Base-by-base conservation (phyloP, 2,888 invertebrate genomes). In the Drosophila longiperda region DNA sequence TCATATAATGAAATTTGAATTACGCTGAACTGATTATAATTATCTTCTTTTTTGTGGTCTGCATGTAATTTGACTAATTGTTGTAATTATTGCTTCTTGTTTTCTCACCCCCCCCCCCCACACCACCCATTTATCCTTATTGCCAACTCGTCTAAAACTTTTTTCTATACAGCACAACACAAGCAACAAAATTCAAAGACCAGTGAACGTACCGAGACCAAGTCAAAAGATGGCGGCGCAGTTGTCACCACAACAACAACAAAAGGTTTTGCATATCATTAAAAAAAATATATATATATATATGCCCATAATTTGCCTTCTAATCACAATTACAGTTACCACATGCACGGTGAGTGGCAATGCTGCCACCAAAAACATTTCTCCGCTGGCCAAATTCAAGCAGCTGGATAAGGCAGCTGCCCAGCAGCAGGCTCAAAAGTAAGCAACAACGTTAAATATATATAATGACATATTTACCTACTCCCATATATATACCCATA, bases 341-440 rank as follows among this genome's bases (percentile, higher is more conserved):
- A 93, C 92, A 75, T 91, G 91, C 71, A 91, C 94, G 94, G 95
- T 95, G 92, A 94, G 94, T 91, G 94, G 94, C 91, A 88, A 76
- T 65, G 82, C 89, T 93, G 93, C 94, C 93, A 75, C 94, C 93
- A 92, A 97, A 95, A 96, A 96, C 83, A 95, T 96, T 92, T 97
- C 97, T 90, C 97, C 98, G 78, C 97, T 98, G 94, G 96, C 97
- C 92, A 98, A 97, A 94, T 98, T 98, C 94, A 96, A 96, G 93
- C 97, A 98, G 94, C 95, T 98, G 93, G 98, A 98, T 93, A 96
- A 96, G 92, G 97, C 97, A 89, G 96, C 96, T 93, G 96, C 97
- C 89, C 95, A 95, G 91, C 95, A 95, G 91, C 95, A 95, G 92
- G 93, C 93, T 87, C 96, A 97, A 93, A 96, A 96, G 97, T 97